Evolutionary conservation across 2,113 vertebrate genomes (phyloP).

Genomic region (Ursus arctos): DNA sequence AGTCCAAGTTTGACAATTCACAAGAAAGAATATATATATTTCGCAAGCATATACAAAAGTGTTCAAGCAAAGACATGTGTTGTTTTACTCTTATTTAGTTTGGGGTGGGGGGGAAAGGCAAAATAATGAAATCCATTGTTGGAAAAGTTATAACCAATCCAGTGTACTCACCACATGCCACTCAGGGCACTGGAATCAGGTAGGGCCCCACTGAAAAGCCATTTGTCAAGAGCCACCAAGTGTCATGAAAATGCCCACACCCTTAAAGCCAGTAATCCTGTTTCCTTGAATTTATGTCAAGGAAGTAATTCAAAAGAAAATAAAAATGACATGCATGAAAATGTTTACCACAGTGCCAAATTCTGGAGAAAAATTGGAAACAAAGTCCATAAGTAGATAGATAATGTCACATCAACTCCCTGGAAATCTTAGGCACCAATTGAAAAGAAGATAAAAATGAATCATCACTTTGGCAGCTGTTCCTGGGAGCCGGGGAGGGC

Average conservation of each 20-base stretch:
- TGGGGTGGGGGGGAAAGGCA: not conserved
- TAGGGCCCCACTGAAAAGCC: not conserved
- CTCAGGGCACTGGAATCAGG: not conserved
- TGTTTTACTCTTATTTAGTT: not conserved
- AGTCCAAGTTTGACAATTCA: not conserved
- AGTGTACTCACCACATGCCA: not conserved
- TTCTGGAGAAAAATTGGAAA: not conserved
- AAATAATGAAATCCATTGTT: not conserved
- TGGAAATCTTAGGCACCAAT: not conserved
- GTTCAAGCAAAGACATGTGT: not conserved
- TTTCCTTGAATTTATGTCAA: not conserved
- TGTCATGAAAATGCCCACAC: not conserved
- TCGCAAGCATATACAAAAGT: not conserved
- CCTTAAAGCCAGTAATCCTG: not conserved
- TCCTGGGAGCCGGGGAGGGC: not conserved
- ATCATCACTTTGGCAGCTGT: not conserved
- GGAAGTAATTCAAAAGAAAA: conserved; percentile 17
- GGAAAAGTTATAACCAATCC: not conserved
- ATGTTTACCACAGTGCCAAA: not conserved
- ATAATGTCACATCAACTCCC: not conserved
- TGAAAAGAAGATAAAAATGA: not conserved
- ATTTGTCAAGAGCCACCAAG: not conserved
- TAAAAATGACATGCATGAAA: not conserved
- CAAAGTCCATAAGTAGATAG: not conserved
- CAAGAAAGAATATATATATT: not conserved